Base-by-base conservation (phyloP, 2,888 invertebrate genomes). In the Tachina fera region DNA sequence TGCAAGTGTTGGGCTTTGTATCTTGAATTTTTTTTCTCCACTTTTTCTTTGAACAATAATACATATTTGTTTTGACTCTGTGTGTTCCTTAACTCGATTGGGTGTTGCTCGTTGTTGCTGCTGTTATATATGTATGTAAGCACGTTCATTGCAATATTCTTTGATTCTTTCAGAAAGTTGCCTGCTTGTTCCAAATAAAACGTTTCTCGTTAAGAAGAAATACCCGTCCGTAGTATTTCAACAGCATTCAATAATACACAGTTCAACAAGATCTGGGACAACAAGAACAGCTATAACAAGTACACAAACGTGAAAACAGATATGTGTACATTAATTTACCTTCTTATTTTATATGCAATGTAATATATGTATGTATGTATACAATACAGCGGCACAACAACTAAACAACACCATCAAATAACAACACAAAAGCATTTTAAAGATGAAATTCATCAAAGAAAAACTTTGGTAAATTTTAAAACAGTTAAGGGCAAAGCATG, bases 1-100 rank as follows among this genome's bases (percentile, higher is more conserved):
- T 45, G 11, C 11, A 14, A 43, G 53, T 65, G 5, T 76, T 19
- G 47, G 31, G 5, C n/a, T 61, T 41, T 56, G 41, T 68, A 61
- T 51, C 70, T 68, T 70, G 16, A 65, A 68, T 41, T 53, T 47
- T n/a, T 56, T 16, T 56, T 56, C 14, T 68, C 16, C 22, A 16
- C 22, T 19, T 47, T 19, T 77, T 19, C 9, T 60, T 70, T 74
- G 63, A 81, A 81, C 74, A 72, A 85, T 75, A 85, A 85, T 82
- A n/a, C n/a, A n/a, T n/a, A 85, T 85, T 85, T 85, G 78, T 82
- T 81, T 81, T 81, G 60, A 77, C 67, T 63, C 71, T 71, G 58
- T 53, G 45, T 61, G 75, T 78, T 61, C n/a, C 45, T 53, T 81
- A 9, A 45, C 14, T 22, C 39, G 65, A 47, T 78, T 78, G 51